These are phyloP conservation scores for Papilio protenor DNA, from an alignment of 2,888 invertebrate species.

Conservation along the genomic window DNA sequence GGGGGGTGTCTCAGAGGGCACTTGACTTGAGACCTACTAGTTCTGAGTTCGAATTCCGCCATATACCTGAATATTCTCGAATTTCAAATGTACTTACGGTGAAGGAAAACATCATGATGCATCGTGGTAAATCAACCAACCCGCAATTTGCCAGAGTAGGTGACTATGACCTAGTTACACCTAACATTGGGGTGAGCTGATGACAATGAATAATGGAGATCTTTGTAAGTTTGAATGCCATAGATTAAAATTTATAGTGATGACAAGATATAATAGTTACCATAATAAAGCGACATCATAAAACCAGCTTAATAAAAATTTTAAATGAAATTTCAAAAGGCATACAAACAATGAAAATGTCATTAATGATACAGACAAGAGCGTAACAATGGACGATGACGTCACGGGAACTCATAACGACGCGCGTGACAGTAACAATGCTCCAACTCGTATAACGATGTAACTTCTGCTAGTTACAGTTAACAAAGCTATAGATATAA, in stretches of 20 bases:
- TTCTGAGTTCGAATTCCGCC: no score
- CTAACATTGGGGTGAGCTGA: no score
- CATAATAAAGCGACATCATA: not conserved
- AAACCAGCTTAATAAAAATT: not conserved
- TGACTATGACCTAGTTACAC: no score
- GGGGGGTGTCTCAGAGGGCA: no score
- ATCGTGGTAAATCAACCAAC: no score
- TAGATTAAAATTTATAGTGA: not conserved
- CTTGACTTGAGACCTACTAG: no score
- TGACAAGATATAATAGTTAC: not conserved
- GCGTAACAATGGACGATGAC: conserved; percentile 30
- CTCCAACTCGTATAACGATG: conserved; percentile 24
- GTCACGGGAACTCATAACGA: conserved; percentile 15
- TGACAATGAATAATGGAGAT: no score
- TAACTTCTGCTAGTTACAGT: conserved; percentile 21
- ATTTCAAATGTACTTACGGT: no score
- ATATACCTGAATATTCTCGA: no score
- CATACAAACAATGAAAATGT: conserved; percentile 18
- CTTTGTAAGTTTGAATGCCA: no score
- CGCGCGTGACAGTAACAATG: conserved; percentile 2
- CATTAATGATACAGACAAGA: conserved; percentile 26
- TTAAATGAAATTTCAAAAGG: not conserved
- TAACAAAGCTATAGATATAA: not conserved
- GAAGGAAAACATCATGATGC: no score
- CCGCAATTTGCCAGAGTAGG: no score